phyloP scores from a whole-genome alignment of 2,888 invertebrate genomes.

The Campoletis raptor region DNA sequence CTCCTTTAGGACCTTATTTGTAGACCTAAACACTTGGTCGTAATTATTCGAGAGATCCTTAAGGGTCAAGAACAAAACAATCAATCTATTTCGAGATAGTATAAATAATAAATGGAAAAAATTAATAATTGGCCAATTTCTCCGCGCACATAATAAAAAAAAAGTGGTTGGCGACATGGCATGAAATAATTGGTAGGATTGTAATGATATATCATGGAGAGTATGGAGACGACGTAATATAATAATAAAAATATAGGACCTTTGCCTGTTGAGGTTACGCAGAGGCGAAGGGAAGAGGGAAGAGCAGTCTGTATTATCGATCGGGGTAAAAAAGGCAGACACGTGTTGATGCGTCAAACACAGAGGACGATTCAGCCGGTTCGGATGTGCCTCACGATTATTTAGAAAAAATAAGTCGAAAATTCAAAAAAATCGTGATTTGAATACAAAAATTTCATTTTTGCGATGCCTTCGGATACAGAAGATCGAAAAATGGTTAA shows the following conservation, averaged over 20 bases:
- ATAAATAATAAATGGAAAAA: background rate
- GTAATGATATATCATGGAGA: background rate
- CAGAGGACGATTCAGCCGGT: slow-evolving; percentile 45
- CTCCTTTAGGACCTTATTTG: background rate
- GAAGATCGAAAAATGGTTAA: background rate
- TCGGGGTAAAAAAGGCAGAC: slow-evolving; percentile 45
- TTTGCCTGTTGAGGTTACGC: background rate
- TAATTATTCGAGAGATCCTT: background rate
- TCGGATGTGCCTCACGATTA: background rate
- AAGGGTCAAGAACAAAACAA: background rate
- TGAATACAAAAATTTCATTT: background rate
- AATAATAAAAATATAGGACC: background rate
- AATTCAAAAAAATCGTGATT: background rate
- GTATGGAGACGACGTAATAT: too few species aligned
- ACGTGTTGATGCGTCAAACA: slow-evolving; percentile 48
- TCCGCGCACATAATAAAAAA: background rate
- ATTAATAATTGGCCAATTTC: background rate
- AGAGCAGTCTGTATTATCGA: slow-evolving; percentile 57
- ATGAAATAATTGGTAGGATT: background rate
- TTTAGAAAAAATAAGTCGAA: background rate
- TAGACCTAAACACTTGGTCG: background rate
- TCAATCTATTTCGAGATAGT: background rate
- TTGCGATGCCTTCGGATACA: background rate
- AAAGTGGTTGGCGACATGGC: background rate
- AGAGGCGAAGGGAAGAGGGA: background rate